phyloP scores from a whole-genome alignment of 2,888 invertebrate genomes.

The Lycocerus yunnanus region DNA sequence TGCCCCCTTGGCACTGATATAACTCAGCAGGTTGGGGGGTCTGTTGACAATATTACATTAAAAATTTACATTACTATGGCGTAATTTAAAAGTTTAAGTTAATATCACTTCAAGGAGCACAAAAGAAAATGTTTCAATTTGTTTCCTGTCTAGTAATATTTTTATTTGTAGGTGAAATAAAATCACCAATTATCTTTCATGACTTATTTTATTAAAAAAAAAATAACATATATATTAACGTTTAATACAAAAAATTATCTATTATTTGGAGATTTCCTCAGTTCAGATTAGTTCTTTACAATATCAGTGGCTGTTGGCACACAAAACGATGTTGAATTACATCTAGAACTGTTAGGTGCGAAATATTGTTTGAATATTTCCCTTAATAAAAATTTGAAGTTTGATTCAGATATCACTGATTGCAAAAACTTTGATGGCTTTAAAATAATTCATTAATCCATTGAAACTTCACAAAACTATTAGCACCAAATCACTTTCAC shows the following conservation, averaged over 20 bases:
- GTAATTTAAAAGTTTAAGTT: not conserved
- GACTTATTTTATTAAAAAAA: not conserved
- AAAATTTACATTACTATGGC: not conserved
- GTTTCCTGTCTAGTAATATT: too few species aligned
- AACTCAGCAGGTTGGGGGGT: slow-evolving; percentile 58
- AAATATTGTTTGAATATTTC: too few species aligned
- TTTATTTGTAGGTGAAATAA: too few species aligned
- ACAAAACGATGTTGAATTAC: not conserved
- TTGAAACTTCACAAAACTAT: not conserved
- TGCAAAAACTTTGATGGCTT: not conserved
- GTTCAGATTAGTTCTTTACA: not conserved
- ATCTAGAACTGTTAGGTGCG: not conserved
- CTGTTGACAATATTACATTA: not conserved
- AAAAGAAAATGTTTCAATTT: not conserved
- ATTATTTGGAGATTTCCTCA: not conserved
- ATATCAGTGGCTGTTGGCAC: not conserved
- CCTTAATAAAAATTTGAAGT: too few species aligned
- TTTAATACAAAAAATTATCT: not conserved
- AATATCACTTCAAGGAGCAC: not conserved
- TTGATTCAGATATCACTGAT: too few species aligned
- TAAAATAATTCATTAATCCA: not conserved
- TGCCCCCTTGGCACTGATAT: slow-evolving; percentile 72
- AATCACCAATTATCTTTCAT: too few species aligned
- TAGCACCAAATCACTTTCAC: too few species aligned
- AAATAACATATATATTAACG: not conserved